Conservation (phyloP, 1,140 invertebrate genomes). For the Hydropsyche tenuis region DNA sequence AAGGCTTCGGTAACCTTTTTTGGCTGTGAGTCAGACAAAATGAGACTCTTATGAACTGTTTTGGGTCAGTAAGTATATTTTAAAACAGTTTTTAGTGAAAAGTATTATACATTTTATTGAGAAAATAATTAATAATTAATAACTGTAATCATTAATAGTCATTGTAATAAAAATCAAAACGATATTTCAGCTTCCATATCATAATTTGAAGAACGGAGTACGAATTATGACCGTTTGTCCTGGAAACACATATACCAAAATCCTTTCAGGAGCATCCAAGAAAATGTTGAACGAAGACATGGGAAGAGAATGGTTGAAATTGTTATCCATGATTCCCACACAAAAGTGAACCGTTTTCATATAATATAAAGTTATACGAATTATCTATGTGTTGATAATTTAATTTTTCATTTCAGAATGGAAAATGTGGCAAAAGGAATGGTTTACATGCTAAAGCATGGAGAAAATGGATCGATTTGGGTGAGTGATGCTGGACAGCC, state of each 20-base stretch:
- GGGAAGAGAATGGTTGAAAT: conserved; percentile 43
- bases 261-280: conserved; percentile 40
- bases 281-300: conserved; percentile 45
- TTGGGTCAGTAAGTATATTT: too few species aligned
- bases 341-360: conserved; percentile 39
- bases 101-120: too few species aligned
- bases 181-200: conserved; percentile 51
- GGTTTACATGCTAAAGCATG: conserved; percentile 59
- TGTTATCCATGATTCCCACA: conserved; percentile 36
- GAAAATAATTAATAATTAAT: too few species aligned
- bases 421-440: conserved; percentile 59
- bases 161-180: not conserved
- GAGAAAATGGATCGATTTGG: conserved; percentile 63
- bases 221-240: conserved; percentile 60
- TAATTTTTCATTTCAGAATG: conserved; percentile 53
- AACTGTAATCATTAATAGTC: too few species aligned
- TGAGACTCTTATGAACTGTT: too few species aligned
- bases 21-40: too few species aligned
- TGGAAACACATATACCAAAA: conserved; percentile 59
- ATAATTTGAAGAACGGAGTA: conserved; percentile 55
- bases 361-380: not conserved
- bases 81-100: too few species aligned
- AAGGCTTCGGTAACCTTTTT: too few species aligned
- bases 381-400: too few species aligned
- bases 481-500: conserved; percentile 60